Percentiles rank a stretch among this genome's conserved stretches.
These are phyloP conservation scores for Leiothrix lutea DNA, from an alignment of 2,113 vertebrate species.

Conservation along the genomic window DNA sequence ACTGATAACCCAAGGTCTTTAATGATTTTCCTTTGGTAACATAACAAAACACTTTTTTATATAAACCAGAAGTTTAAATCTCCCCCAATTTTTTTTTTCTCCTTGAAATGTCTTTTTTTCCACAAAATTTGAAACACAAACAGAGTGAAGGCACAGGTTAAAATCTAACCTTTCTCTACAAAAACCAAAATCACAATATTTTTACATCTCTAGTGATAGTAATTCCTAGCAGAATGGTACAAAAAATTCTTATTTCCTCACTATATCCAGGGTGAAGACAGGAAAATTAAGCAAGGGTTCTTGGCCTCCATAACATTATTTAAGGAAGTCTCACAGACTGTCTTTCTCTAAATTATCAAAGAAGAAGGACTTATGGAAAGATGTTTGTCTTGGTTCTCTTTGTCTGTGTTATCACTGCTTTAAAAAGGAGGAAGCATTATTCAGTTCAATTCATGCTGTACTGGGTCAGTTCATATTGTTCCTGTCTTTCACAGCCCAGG, in stretches of 20 bases:
- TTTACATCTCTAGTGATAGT: fast-evolving
- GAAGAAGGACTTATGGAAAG: background rate
- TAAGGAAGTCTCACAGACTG: background rate
- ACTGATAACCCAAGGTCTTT: background rate
- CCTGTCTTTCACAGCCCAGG: background rate
- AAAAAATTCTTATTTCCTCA: background rate
- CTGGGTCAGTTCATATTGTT: background rate
- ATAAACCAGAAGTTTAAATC: background rate
- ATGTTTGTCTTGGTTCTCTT: background rate
- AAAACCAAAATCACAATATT: background rate
- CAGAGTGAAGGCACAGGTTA: background rate
- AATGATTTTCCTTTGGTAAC: background rate
- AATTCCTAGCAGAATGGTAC: fast-evolving
- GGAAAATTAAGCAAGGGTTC: background rate
- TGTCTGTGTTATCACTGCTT: background rate
- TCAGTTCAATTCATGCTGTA: background rate
- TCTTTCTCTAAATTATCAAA: background rate
- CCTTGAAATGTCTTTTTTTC: background rate
- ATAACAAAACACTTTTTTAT: background rate
- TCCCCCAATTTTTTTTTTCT: background rate
- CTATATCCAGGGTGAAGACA: background rate
- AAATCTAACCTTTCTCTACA: background rate
- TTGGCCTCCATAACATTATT: background rate
- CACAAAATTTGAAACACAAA: background rate
- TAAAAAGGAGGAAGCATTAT: background rate